Evolutionary conservation across 23 tunicate genomes (phyloP).

Genomic region (Trididemnum miniatum): DNA sequence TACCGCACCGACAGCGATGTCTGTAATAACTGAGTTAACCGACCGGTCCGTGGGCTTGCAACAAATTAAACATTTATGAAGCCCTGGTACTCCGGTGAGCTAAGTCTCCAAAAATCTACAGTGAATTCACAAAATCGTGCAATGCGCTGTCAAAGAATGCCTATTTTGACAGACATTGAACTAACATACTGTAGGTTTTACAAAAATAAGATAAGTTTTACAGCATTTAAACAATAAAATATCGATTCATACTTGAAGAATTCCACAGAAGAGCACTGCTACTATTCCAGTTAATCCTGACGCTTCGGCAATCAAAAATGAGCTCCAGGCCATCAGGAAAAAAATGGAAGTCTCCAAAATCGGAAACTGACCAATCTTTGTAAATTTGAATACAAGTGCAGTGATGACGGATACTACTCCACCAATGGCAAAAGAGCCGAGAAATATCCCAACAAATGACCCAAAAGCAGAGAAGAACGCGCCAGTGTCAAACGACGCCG

Average conservation of each 20-base stretch:
- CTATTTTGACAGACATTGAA: too few species aligned
- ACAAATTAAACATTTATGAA: too few species aligned
- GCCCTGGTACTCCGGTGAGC: too few species aligned
- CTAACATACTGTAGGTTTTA: too few species aligned
- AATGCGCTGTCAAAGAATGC: too few species aligned
- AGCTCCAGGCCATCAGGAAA: conserved; percentile 91
- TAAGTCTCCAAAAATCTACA: too few species aligned
- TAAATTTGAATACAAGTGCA: conserved; percentile 79
- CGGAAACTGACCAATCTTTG: conserved; percentile 83
- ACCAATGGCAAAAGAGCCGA: conserved; percentile 92
- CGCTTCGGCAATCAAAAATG: conserved; percentile 93
- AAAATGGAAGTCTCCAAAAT: conserved; percentile 89
- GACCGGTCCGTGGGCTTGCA: too few species aligned
- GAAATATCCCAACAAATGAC: conserved; percentile 71
- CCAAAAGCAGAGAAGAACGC: conserved; percentile 83
- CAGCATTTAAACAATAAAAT: too few species aligned
- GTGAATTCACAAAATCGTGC: too few species aligned
- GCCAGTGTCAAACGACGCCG: conserved; percentile 44
- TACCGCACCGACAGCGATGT: too few species aligned
- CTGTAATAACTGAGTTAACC: too few species aligned
- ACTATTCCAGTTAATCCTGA: conserved; percentile 97
- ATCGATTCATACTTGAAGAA: conserved; percentile 86
- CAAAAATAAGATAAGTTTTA: too few species aligned
- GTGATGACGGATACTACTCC: conserved; percentile 40
- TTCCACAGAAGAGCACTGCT: conserved; percentile 94